Percentiles rank a stretch among this genome's conserved stretches.
These are phyloP conservation scores for Toxotes chatareus DNA, from an alignment of 2,113 vertebrate species.

Conservation along the genomic window DNA sequence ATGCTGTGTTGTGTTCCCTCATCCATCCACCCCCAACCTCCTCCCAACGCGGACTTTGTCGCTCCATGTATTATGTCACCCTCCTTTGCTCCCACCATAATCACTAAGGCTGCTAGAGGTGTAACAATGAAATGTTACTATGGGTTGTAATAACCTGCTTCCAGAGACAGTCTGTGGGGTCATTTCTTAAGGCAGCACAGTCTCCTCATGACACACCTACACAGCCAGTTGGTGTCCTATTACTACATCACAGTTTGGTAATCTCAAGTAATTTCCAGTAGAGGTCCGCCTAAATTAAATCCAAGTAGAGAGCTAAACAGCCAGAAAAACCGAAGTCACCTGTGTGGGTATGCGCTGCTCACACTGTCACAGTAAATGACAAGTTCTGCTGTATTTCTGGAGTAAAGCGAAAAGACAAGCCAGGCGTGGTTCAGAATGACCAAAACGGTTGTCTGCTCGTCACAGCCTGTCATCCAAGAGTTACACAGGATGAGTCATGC, in stretches of 20 bases:
- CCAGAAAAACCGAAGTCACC: not conserved
- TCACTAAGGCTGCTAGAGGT: not conserved
- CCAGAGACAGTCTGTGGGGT: not conserved
- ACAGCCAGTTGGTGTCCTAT: not conserved
- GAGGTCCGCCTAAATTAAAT: not conserved
- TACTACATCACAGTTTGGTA: not conserved
- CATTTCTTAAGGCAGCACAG: not conserved
- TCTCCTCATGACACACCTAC: not conserved
- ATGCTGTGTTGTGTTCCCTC: no score
- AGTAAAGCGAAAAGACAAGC: slow-evolving; percentile 19
- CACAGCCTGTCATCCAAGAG: slow-evolving; percentile 40
- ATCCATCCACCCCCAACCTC: no score
- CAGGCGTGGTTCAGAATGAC: slow-evolving; percentile 45
- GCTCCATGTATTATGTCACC: not conserved
- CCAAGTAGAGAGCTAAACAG: not conserved
- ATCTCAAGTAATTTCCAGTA: not conserved
- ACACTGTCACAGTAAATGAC: not conserved
- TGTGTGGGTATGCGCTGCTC: not conserved
- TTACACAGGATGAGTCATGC: slow-evolving; percentile 52
- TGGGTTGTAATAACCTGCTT: not conserved
- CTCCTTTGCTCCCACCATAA: not conserved
- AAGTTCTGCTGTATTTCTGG: slow-evolving; percentile 16
- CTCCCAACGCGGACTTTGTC: no score
- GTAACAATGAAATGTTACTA: not conserved
- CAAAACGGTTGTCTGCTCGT: slow-evolving; percentile 32